These are phyloP conservation scores for Sebastes dallii DNA, from an alignment of 2,797 vertebrate genomes.

Conservation along the genomic window DNA sequence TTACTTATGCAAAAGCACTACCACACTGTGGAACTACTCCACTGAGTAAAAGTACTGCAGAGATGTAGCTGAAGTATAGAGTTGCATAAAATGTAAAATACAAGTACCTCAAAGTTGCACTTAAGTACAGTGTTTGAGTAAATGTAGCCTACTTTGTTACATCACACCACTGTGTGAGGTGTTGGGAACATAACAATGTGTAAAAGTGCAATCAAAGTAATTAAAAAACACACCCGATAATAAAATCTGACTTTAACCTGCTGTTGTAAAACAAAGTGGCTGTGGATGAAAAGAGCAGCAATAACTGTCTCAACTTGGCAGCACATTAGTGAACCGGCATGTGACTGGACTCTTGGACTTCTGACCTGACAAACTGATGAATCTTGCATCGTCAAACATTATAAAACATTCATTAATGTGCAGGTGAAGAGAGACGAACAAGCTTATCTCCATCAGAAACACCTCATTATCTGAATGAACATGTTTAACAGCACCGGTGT, in stretches of 20 bases:
- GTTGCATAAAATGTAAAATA: not conserved
- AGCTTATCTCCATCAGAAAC: not conserved
- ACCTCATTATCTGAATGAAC: not conserved
- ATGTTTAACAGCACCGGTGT: not conserved
- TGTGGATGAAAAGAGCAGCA: not conserved
- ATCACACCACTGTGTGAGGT: not conserved
- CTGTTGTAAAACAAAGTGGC: not conserved
- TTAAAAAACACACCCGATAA: not conserved
- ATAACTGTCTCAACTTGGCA: not conserved
- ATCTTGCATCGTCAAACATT: not conserved
- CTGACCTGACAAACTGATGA: not conserved
- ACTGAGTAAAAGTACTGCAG: no score
- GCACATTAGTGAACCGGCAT: not conserved
- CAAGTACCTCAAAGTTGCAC: not conserved
- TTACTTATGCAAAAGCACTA: no score
- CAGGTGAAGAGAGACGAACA: not conserved
- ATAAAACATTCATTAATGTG: not conserved
- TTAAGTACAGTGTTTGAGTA: not conserved
- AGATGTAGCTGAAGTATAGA: not conserved
- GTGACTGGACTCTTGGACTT: slow-evolving; percentile 25
- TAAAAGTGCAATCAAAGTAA: not conserved
- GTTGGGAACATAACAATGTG: not conserved
- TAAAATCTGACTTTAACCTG: not conserved
- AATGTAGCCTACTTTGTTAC: not conserved
- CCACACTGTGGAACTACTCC: no score